Conservation (phyloP, 2,797 vertebrate species). For the Eulemur mongoz region DNA sequence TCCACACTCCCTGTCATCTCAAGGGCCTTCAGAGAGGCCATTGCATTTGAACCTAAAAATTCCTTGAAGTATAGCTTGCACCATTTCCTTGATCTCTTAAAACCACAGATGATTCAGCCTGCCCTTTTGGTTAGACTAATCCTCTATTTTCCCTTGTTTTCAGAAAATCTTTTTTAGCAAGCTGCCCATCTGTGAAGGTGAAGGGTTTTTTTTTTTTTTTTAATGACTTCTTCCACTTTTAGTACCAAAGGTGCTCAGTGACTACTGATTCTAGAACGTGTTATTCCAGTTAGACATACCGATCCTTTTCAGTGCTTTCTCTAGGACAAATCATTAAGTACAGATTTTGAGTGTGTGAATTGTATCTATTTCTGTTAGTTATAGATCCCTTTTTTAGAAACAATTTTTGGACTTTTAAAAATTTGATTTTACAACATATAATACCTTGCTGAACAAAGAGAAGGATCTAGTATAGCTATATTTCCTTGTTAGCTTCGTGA, state of each 20-base stretch:
- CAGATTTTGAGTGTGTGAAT: background rate
- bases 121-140: background rate
- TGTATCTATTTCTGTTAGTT: background rate
- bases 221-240: background rate
- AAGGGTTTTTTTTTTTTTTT: slow-evolving; percentile 15
- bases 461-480: background rate
- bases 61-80: background rate
- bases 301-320: background rate
- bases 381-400: background rate
- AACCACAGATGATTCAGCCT: background rate
- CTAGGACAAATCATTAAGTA: background rate
- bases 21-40: background rate
- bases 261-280: background rate
- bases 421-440: background rate
- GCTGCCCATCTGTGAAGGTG: background rate
- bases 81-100: background rate
- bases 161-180: background rate
- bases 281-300: background rate
- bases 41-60: background rate
- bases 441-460: background rate
- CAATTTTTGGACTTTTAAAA: background rate
- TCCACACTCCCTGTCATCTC: background rate
- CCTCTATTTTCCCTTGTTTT: background rate
- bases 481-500: background rate
- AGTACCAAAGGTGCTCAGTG: background rate